Percentiles rank a stretch among this genome's conserved stretches.
Conservation (phyloP, 2,888 invertebrate species). For the Escarpia spicata region DNA sequence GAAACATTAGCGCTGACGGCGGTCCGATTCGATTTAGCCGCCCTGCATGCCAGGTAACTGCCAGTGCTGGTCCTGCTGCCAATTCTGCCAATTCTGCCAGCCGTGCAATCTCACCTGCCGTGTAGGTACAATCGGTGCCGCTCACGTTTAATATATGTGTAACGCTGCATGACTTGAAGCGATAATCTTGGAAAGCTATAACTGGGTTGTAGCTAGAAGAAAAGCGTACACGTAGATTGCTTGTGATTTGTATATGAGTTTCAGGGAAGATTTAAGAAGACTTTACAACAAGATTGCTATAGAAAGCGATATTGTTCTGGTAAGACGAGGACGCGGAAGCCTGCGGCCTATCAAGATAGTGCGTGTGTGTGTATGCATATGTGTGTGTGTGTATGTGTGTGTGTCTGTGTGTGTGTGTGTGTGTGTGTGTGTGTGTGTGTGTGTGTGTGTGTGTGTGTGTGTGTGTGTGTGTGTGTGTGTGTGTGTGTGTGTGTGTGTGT, state of each 20-base stretch:
- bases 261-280: too few relatives aligned
- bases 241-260: too few relatives aligned
- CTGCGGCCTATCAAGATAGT: background rate
- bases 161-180: too few relatives aligned
- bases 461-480: background rate
- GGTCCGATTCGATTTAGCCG: background rate
- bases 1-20: slow-evolving; percentile 6
- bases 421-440: slow-evolving; percentile 18
- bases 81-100: background rate
- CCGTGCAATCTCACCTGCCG: background rate
- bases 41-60: background rate
- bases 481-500: too few relatives aligned
- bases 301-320: too few relatives aligned
- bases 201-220: too few relatives aligned
- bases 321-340: background rate
- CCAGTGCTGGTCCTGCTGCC: background rate
- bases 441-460: slow-evolving; percentile 18
- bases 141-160: background rate
- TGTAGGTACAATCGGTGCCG: background rate
- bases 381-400: background rate
- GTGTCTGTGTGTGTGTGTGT: background rate
- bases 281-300: too few relatives aligned
- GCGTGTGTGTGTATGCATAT: too few relatives aligned
- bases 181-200: too few relatives aligned
- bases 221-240: too few relatives aligned